Evolutionary conservation across 2,888 invertebrate genomes (phyloP).

Genomic region (Byasa hedistus): DNA sequence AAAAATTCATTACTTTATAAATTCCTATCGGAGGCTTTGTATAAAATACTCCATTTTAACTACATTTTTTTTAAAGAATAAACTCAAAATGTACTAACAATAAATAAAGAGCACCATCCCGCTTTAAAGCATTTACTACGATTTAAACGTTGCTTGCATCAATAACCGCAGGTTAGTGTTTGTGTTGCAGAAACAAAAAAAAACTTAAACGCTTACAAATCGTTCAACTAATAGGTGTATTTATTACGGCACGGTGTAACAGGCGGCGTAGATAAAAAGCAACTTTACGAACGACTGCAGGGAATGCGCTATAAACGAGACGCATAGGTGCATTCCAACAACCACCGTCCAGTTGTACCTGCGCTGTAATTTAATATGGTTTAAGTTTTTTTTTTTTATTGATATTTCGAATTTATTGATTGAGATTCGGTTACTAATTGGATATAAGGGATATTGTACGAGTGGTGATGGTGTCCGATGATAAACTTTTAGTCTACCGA

Average conservation of each 20-base stretch:
- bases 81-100: not conserved
- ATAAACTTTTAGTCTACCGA: conserved; percentile 3
- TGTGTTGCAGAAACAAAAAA: conserved; percentile 3
- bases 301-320: conserved; percentile 11
- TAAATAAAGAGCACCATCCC: not conserved
- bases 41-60: not conserved
- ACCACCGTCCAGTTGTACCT: conserved; percentile 6
- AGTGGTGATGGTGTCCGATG: not conserved
- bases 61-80: no score
- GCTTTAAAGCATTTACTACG: not conserved
- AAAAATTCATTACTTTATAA: no score
- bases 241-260: conserved; percentile 28
- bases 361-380: conserved; percentile 21
- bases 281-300: conserved; percentile 17
- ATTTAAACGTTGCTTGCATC: not conserved
- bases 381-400: conserved; percentile 25
- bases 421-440: conserved; percentile 24
- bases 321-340: conserved; percentile 10
- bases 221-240: conserved; percentile 23
- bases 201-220: conserved; percentile 16
- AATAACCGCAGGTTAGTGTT: conserved; percentile 14
- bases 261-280: conserved; percentile 14
- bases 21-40: no score
- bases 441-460: not conserved
- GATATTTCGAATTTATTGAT: conserved; percentile 25